Evolutionary conservation across 2,113 vertebrate genomes (phyloP).

Genomic region (Chiloscyllium plagiosum): DNA sequence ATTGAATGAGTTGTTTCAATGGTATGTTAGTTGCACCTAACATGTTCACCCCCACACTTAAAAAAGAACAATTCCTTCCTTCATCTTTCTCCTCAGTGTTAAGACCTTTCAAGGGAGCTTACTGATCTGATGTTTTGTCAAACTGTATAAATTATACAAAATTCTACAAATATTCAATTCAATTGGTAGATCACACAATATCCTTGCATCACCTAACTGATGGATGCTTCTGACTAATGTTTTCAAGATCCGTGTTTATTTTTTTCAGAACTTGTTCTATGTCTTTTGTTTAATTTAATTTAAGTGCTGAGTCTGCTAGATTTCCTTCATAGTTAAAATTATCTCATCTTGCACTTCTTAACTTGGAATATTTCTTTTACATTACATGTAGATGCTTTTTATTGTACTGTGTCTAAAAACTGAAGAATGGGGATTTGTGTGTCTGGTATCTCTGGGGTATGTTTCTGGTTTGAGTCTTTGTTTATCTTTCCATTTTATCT

Average conservation of each 20-base stretch:
- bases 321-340: background rate
- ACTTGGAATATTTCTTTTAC: background rate
- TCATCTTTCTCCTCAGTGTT: background rate
- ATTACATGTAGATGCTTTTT: background rate
- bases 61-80: too few relatives aligned
- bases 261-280: background rate
- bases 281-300: background rate
- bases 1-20: too few relatives aligned
- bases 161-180: background rate
- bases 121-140: background rate
- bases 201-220: background rate
- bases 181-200: background rate
- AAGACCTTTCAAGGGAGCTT: background rate
- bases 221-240: background rate
- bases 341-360: background rate
- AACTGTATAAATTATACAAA: background rate
- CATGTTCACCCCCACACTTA: too few relatives aligned
- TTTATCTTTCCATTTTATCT: slow-evolving; percentile 4
- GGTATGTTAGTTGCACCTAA: too few relatives aligned
- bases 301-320: background rate
- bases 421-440: background rate
- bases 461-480: background rate
- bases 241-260: background rate
- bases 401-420: background rate
- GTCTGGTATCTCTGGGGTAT: background rate